Conservation (phyloP, 2,888 invertebrate species). For the Notodonta ziczac region DNA sequence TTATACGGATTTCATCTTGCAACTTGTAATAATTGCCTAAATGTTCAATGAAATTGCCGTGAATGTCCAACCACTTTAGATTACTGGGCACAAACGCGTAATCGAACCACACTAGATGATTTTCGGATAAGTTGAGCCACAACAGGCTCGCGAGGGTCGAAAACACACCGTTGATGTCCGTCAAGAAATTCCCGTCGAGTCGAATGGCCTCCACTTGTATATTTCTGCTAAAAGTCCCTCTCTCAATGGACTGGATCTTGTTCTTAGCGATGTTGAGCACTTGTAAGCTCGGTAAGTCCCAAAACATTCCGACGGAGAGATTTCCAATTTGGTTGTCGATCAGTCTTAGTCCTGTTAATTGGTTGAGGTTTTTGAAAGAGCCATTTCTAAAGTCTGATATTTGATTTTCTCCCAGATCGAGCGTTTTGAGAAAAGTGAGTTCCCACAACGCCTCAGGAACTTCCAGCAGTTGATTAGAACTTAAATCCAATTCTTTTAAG, state of each 20-base stretch:
- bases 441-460: conserved; percentile 94
- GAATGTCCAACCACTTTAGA: conserved; percentile 95
- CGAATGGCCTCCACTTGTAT: conserved; percentile 93
- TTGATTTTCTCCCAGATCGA: conserved; percentile 96
- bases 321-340: conserved; percentile 96
- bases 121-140: conserved; percentile 95
- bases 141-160: conserved; percentile 92
- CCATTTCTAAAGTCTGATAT: conserved; percentile 93
- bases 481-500: conserved; percentile 94
- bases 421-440: conserved; percentile 92
- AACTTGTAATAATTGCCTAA: conserved; percentile 95
- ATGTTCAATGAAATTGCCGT: conserved; percentile 94
- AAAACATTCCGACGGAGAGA: conserved; percentile 93
- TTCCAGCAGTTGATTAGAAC: conserved; percentile 92
- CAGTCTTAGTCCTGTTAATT: conserved; percentile 93
- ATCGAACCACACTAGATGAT: conserved; percentile 96
- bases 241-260: conserved; percentile 93
- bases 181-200: conserved; percentile 93
- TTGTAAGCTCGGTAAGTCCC: conserved; percentile 92
- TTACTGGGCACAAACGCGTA: conserved; percentile 96
- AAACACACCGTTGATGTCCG: conserved; percentile 95
- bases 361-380: conserved; percentile 93
- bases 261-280: conserved; percentile 95
- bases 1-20: conserved; percentile 91
- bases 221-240: conserved; percentile 93